Conservation (phyloP, 2,113 vertebrate species). For the Piaya cayana region DNA sequence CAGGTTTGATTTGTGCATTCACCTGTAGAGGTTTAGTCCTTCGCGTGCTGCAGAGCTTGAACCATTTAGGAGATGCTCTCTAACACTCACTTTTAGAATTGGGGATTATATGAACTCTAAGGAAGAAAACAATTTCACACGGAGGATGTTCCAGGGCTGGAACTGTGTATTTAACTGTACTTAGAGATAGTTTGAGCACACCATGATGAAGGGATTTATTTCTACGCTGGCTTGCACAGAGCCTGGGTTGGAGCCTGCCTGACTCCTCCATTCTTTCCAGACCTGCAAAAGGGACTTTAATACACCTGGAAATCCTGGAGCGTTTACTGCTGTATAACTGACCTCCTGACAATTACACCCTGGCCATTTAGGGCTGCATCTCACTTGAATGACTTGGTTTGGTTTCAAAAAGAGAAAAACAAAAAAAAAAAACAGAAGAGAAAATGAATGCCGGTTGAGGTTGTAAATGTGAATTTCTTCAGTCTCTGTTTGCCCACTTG, state of each 20-base stretch:
- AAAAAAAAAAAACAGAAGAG: not conserved
- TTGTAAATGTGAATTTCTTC: not conserved
- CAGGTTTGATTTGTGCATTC: not conserved
- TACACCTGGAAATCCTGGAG: not conserved
- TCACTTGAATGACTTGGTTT: rapidly evolving
- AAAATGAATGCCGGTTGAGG: not conserved
- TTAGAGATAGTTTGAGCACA: not conserved
- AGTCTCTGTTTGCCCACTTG: not conserved
- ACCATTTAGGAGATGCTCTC: not conserved
- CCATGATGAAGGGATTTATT: not conserved
- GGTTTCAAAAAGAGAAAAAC: not conserved
- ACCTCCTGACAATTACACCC: not conserved
- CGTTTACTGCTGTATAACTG: not conserved
- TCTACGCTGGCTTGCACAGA: rapidly evolving
- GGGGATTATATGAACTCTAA: not conserved
- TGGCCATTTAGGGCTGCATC: not conserved
- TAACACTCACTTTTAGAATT: not conserved
- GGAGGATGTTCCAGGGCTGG: not conserved
- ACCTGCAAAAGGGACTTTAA: not conserved
- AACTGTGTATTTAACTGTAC: not conserved
- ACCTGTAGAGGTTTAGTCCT: not conserved
- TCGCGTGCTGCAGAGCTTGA: not conserved
- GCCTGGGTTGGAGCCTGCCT: not conserved
- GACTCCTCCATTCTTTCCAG: not conserved
- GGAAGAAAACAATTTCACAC: not conserved